phyloP scores from a whole-genome alignment of 2,888 invertebrate genomes.

The Netelia fuscicornis region DNA sequence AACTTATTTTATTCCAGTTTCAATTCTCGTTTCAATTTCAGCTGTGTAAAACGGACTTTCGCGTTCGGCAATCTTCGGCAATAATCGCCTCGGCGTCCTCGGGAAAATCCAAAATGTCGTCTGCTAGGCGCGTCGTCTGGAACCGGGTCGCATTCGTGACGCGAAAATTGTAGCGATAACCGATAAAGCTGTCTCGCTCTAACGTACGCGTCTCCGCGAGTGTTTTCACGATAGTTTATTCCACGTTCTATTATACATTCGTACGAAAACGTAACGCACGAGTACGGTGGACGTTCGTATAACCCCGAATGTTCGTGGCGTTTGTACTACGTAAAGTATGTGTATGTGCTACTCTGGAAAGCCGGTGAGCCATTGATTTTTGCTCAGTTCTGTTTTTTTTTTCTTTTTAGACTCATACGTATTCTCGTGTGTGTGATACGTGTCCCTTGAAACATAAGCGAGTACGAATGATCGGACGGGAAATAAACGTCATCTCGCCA shows the following conservation, averaged over 20 bases:
- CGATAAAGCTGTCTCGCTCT: conserved; percentile 69
- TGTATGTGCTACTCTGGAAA: conserved; percentile 59
- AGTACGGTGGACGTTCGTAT: conserved; percentile 4
- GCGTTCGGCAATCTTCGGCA: conserved; percentile 65
- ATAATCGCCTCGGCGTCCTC: conserved; percentile 60
- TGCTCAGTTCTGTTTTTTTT: conserved; percentile 70
- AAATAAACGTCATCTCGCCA: conserved; percentile 72
- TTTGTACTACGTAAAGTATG: conserved; percentile 4
- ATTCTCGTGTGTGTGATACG: conserved; percentile 25
- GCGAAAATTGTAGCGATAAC: conserved; percentile 77
- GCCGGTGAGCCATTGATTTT: conserved; percentile 82
- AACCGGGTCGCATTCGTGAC: conserved; percentile 80
- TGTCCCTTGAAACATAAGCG: conserved; percentile 51
- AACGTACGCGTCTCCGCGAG: conserved; percentile 16
- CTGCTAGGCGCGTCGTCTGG: conserved; percentile 83
- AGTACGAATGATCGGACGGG: conserved; percentile 74
- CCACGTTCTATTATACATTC: conserved; percentile 12
- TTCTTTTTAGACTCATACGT: conserved; percentile 6
- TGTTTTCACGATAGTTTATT: conserved; percentile 32
- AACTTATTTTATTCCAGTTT: neutral
- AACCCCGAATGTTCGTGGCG: conserved; percentile 49
- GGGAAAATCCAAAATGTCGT: conserved; percentile 81
- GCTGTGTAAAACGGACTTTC: conserved; percentile 66
- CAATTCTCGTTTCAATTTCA: conserved; percentile 36
- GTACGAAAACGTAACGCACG: neutral